Conservation (phyloP, 2,888 invertebrate genomes). For the Apotomis capreana region DNA sequence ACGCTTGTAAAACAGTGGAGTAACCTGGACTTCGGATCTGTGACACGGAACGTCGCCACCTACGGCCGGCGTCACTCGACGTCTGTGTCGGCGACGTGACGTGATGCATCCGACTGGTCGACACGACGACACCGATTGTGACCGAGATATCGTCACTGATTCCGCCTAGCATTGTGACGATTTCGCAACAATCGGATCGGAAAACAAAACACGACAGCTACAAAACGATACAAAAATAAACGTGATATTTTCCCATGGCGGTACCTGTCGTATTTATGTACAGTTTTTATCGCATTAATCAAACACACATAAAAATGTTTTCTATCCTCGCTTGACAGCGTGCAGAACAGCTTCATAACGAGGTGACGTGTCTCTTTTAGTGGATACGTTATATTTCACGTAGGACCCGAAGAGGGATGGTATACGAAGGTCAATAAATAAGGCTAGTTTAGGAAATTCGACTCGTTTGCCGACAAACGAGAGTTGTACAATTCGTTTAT, state of each 20-base stretch:
- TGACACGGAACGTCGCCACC: conserved; percentile 51
- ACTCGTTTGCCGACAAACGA: conserved; percentile 69
- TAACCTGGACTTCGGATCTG: conserved; percentile 66
- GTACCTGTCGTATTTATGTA: conserved; percentile 36
- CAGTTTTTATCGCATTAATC: conserved; percentile 43
- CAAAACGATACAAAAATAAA: conserved; percentile 10
- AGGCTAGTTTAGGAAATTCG: conserved; percentile 67
- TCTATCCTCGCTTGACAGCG: conserved; percentile 46
- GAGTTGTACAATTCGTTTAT: conserved; percentile 70
- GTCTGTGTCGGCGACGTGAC: conserved; percentile 52
- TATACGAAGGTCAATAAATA: conserved; percentile 64
- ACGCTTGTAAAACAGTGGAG: conserved; percentile 62
- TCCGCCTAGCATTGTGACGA: conserved; percentile 62
- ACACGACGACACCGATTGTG: conserved; percentile 66
- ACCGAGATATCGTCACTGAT: conserved; percentile 67
- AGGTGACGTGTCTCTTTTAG: conserved; percentile 66
- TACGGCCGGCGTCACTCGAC: conserved; percentile 51
- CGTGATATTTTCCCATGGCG: conserved; percentile 23
- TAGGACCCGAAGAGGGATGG: conserved; percentile 50
- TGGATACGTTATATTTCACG: conserved; percentile 63
- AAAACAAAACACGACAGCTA: neutral
- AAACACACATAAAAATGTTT: conserved; percentile 44
- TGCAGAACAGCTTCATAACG: conserved; percentile 56
- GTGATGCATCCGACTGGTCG: conserved; percentile 49
- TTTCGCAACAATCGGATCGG: conserved; percentile 56